Conservation (phyloP, 1,140 invertebrate genomes). For the Steinernema feltiae region DNA sequence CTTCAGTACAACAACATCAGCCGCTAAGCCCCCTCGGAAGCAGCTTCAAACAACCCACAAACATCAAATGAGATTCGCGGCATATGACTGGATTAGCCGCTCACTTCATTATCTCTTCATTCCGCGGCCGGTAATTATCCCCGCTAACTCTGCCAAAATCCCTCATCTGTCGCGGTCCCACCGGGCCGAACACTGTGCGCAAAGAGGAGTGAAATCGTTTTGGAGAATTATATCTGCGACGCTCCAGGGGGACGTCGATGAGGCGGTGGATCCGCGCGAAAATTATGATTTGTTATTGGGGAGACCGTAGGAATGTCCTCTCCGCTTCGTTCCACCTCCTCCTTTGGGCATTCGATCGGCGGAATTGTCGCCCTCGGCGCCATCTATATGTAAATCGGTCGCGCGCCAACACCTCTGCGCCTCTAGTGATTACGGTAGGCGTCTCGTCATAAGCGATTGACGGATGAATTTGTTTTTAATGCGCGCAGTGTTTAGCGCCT, state of each 20-base stretch:
- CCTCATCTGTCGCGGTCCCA: neutral
- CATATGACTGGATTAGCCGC: neutral
- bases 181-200: neutral
- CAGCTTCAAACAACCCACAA: neutral
- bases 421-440: neutral
- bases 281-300: slow-evolving; percentile 11
- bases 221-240: neutral
- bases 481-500: neutral
- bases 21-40: neutral
- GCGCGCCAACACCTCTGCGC: neutral
- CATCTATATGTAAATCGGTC: slow-evolving; percentile 7
- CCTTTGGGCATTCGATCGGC: too few species aligned
- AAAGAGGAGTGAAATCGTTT: slow-evolving; percentile 5
- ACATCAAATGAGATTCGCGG: slow-evolving; percentile 1
- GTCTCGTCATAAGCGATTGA: neutral
- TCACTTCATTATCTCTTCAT: slow-evolving; percentile 1
- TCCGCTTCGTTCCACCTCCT: too few species aligned
- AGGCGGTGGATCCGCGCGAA: neutral
- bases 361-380: neutral
- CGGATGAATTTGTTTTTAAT: slow-evolving; percentile 2
- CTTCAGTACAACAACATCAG: neutral
- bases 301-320: slow-evolving; percentile 1
- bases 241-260: neutral
- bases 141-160: neutral
- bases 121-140: neutral